These are phyloP conservation scores for Syngnathus acus DNA, from an alignment of 2,797 vertebrate species.

Conservation along the genomic window DNA sequence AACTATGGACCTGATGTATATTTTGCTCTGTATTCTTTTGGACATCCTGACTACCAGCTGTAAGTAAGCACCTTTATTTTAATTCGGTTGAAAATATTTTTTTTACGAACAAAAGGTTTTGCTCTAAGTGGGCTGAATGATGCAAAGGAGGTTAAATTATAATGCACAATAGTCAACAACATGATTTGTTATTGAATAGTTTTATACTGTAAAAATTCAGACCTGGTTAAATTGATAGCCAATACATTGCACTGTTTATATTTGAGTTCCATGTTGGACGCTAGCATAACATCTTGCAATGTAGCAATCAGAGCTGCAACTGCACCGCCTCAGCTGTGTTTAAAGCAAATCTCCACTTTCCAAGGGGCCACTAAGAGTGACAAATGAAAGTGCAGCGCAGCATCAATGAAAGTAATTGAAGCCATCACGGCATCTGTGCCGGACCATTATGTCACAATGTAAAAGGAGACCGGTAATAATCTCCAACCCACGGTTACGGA, in stretches of 20 bases:
- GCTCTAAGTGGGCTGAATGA: neutral
- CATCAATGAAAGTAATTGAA: neutral
- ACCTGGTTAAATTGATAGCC: no score
- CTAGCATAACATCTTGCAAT: neutral
- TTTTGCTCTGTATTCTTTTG: slow-evolving; percentile 53
- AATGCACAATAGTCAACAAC: no score
- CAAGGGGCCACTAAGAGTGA: neutral
- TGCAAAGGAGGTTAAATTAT: neutral
- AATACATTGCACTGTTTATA: neutral
- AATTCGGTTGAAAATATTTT: neutral
- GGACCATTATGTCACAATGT: slow-evolving; percentile 15
- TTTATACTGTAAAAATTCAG: no score
- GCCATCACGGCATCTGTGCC: slow-evolving; percentile 27
- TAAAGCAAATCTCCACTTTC: no score
- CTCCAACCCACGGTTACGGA: neutral
- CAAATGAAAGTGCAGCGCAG: neutral
- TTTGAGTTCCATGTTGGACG: neutral
- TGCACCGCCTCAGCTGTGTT: neutral
- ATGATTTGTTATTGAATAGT: no score
- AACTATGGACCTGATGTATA: slow-evolving; percentile 55
- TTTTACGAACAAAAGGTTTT: neutral
- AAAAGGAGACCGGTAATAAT: slow-evolving; percentile 22
- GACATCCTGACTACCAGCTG: slow-evolving; percentile 52
- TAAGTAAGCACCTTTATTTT: slow-evolving; percentile 53
- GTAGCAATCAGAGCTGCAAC: neutral